Conservation (phyloP, 2,113 vertebrate species). For the Hirundichthys speculiger region DNA sequence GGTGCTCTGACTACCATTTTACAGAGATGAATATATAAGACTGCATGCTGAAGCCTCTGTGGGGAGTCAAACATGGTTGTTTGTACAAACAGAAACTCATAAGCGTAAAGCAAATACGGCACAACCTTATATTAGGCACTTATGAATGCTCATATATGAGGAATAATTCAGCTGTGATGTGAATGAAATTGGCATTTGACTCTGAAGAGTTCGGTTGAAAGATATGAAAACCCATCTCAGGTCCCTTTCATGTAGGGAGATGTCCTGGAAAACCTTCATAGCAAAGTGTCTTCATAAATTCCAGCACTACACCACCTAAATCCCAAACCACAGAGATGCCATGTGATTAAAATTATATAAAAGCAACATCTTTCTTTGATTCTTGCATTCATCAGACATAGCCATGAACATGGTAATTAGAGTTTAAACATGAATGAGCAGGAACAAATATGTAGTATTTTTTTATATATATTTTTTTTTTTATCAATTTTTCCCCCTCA, state of each 20-base stretch:
- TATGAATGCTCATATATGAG: constrained; percentile 11
- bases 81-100: constrained; percentile 13
- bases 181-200: constrained; percentile 26
- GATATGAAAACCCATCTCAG: constrained; percentile 3
- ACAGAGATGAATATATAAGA: not conserved
- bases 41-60: constrained; percentile 2
- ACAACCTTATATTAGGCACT: not conserved
- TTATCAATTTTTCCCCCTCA: too few relatives aligned
- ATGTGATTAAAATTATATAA: constrained; percentile 1
- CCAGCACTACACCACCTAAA: not conserved
- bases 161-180: constrained; percentile 19
- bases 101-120: not conserved
- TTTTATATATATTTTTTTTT: not conserved
- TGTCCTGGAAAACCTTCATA: constrained; percentile 3
- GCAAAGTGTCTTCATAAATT: constrained; percentile 1
- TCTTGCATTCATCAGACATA: constrained; percentile 1
- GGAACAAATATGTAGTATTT: not conserved
- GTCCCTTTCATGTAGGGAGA: constrained; percentile 4
- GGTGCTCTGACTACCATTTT: constrained; percentile 51
- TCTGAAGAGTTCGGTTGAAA: constrained; percentile 12
- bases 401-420: not conserved
- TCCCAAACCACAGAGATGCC: not conserved
- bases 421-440: not conserved
- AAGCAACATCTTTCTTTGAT: not conserved
- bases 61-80: constrained; percentile 11